phyloP scores from a whole-genome alignment of 2,888 invertebrate genomes.

The Drosophila mettleri region DNA sequence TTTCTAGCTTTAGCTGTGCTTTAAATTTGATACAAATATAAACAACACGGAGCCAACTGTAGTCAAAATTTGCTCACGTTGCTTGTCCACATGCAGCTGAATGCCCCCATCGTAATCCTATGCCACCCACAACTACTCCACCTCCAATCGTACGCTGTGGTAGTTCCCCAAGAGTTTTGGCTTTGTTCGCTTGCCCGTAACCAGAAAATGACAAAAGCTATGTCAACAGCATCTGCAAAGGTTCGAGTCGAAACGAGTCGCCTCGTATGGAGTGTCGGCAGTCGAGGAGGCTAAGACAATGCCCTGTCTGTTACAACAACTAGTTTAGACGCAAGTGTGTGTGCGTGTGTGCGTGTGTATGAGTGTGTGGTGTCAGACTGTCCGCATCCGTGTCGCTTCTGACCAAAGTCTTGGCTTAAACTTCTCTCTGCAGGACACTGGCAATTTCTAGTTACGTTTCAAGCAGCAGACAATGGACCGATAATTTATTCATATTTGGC shows the following conservation, averaged over 20 bases:
- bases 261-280: conserved; percentile 18
- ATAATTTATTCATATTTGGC: conserved; percentile 78
- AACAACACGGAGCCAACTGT: conserved; percentile 64
- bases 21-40: conserved; percentile 62
- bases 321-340: neutral
- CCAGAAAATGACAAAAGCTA: conserved; percentile 79
- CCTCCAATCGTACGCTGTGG: conserved; percentile 5
- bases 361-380: conserved; percentile 17
- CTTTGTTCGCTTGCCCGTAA: conserved; percentile 74
- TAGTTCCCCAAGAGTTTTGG: conserved; percentile 49
- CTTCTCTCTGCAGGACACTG: conserved; percentile 28
- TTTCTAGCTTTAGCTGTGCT: conserved; percentile 11
- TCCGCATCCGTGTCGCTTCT: conserved; percentile 67
- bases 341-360: neutral
- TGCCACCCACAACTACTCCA: neutral
- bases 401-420: conserved; percentile 65
- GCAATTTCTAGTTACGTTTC: conserved; percentile 70
- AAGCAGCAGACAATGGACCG: conserved; percentile 73
- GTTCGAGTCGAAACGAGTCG: conserved; percentile 28
- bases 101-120: neutral
- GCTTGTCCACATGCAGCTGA: conserved; percentile 44
- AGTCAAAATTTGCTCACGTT: conserved; percentile 62
- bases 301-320: conserved; percentile 22
- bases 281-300: conserved; percentile 53
- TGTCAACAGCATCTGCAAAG: conserved; percentile 76